A percentile compares a stretch with the other conserved stretches of the same genome.
Evolutionary conservation across 2,113 vertebrate genomes (phyloP).

Genomic region (Brienomyrus longianalis): DNA sequence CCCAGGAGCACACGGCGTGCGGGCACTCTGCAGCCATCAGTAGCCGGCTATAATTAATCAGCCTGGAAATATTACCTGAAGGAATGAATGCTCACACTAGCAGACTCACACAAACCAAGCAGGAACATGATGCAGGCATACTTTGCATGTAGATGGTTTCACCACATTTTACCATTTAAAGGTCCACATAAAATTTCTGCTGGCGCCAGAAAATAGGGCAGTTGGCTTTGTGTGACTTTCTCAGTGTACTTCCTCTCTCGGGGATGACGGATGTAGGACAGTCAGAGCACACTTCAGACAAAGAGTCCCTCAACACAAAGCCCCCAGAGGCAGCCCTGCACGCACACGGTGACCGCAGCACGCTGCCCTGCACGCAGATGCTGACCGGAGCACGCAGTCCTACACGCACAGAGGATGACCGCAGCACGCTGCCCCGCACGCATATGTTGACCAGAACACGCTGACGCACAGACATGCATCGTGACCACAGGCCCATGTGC

Average conservation of each 20-base stretch:
- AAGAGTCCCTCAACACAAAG: not conserved
- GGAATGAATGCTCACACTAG: not conserved
- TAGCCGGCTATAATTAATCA: not conserved
- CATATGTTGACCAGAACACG: slow-evolving; percentile 21
- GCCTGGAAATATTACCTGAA: not conserved
- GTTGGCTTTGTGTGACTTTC: not conserved
- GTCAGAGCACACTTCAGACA: not conserved
- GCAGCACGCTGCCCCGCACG: not conserved
- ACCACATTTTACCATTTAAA: not conserved
- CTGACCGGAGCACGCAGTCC: slow-evolving; percentile 15
- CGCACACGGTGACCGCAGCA: not conserved
- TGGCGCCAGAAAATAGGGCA: not conserved
- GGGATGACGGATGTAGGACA: not conserved
- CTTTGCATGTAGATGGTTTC: not conserved
- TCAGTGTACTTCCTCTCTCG: not conserved
- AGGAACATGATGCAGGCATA: not conserved
- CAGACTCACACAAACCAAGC: not conserved
- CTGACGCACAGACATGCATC: not conserved
- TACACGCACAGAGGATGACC: not conserved
- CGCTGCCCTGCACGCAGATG: not conserved
- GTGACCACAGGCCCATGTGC: slow-evolving; percentile 16
- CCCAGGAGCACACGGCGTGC: not conserved
- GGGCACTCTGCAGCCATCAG: not conserved
- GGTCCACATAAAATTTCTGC: not conserved
- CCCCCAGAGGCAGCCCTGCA: not conserved